These are phyloP conservation scores for Sphecodes monilicornis DNA, from an alignment of 2,888 invertebrate species.

Conservation along the genomic window DNA sequence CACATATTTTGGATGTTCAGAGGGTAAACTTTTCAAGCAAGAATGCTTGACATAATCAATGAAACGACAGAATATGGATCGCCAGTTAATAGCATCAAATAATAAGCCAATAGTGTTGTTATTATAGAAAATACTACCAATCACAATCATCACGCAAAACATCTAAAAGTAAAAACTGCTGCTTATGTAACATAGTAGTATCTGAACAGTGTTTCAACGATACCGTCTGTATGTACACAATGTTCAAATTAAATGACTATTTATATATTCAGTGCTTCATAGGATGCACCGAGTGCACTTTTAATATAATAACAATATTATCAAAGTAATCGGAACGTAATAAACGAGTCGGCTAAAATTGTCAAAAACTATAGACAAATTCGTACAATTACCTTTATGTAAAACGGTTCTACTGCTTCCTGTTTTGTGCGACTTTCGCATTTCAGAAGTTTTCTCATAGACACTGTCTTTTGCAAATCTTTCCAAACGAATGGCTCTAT, in stretches of 20 bases:
- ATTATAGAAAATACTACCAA: slow-evolving; percentile 81
- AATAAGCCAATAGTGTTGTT: slow-evolving; percentile 79
- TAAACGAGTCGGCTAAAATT: slow-evolving; percentile 8
- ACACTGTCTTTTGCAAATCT: slow-evolving; percentile 89
- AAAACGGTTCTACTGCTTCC: slow-evolving; percentile 88
- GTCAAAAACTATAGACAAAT: not conserved
- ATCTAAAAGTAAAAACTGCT: slow-evolving; percentile 80
- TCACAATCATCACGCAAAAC: slow-evolving; percentile 80
- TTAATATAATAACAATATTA: not conserved
- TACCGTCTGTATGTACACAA: slow-evolving; percentile 34
- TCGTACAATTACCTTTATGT: slow-evolving; percentile 87
- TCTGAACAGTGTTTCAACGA: slow-evolving; percentile 43
- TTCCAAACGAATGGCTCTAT: slow-evolving; percentile 92
- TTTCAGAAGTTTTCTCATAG: slow-evolving; percentile 88
- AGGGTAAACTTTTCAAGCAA: slow-evolving; percentile 71
- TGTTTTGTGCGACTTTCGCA: slow-evolving; percentile 88
- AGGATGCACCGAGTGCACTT: slow-evolving; percentile 17
- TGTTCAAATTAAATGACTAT: slow-evolving; percentile 23
- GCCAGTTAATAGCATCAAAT: slow-evolving; percentile 77
- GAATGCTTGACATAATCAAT: slow-evolving; percentile 72
- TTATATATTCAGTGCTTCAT: slow-evolving; percentile 10
- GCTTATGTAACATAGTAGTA: slow-evolving; percentile 61
- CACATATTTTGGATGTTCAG: slow-evolving; percentile 75
- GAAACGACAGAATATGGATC: slow-evolving; percentile 74
- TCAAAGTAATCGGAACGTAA: slow-evolving; percentile 15